phyloP scores from a whole-genome alignment of 2,113 vertebrate genomes.

The Psephotus haematonotus region DNA sequence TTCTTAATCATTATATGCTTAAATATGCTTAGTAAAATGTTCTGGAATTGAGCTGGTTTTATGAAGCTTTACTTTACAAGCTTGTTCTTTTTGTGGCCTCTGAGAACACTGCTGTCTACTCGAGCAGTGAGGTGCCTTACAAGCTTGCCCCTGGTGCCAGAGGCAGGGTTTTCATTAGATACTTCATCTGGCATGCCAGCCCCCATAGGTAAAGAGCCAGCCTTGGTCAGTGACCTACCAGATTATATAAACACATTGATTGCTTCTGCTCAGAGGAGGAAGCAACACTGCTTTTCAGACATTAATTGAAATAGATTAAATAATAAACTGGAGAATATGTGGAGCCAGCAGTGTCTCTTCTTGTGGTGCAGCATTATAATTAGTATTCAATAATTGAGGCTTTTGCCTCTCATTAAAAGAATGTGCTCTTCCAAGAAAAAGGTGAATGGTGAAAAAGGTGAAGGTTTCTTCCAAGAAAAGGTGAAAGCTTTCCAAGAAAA shows the following conservation, averaged over 20 bases:
- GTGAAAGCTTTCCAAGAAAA: not conserved
- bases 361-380: not conserved
- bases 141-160: not conserved
- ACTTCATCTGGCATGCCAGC: not conserved
- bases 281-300: not conserved
- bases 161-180: not conserved
- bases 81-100: not conserved
- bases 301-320: not conserved
- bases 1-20: not conserved
- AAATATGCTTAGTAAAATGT: not conserved
- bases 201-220: not conserved
- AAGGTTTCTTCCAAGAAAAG: not conserved
- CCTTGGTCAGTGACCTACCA: not conserved
- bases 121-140: not conserved
- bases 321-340: not conserved
- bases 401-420: not conserved
- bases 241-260: not conserved
- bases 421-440: not conserved
- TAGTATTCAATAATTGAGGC: not conserved
- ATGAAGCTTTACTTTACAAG: not conserved
- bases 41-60: not conserved
- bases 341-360: not conserved
- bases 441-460: not conserved
- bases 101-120: fast-evolving
- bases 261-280: not conserved